A percentile compares a stretch with the other conserved stretches of the same genome.
phyloP scores from a whole-genome alignment of 2,113 vertebrate genomes.

The Montifringilla adamsi region DNA sequence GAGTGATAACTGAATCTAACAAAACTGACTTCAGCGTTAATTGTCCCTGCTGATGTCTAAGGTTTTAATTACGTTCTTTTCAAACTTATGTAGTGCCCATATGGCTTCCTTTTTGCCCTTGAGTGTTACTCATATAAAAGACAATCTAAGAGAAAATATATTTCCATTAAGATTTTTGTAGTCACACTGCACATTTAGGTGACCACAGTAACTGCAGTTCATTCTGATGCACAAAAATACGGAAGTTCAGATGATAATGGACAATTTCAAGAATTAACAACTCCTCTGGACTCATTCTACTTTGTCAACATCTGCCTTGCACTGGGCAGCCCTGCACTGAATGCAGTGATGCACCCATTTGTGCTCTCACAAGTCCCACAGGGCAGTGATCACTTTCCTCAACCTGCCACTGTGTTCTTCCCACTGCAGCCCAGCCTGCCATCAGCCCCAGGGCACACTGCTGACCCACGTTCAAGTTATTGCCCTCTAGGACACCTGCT shows the following conservation, averaged over 20 bases:
- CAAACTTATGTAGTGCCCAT: not conserved
- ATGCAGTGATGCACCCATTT: no score
- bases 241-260: not conserved
- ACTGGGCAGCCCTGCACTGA: not conserved
- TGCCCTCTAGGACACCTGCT: not conserved
- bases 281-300: not conserved
- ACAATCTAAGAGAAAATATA: not conserved
- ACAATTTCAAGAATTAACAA: not conserved
- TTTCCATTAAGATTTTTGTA: not conserved
- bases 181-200: not conserved
- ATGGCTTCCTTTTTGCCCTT: not conserved
- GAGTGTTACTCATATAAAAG: not conserved
- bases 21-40: not conserved
- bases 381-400: not conserved
- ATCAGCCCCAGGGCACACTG: not conserved
- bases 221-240: not conserved
- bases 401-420: not conserved
- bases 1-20: not conserved
- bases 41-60: not conserved
- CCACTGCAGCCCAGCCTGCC: not conserved
- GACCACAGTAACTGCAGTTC: not conserved
- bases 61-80: not conserved
- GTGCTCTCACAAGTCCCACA: not conserved
- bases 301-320: not conserved
- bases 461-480: not conserved